Evolutionary conservation across 2,888 invertebrate genomes (phyloP), one percentile per base, ranked within the genome.

Genomic region (Nebria brevicollis): DNA sequence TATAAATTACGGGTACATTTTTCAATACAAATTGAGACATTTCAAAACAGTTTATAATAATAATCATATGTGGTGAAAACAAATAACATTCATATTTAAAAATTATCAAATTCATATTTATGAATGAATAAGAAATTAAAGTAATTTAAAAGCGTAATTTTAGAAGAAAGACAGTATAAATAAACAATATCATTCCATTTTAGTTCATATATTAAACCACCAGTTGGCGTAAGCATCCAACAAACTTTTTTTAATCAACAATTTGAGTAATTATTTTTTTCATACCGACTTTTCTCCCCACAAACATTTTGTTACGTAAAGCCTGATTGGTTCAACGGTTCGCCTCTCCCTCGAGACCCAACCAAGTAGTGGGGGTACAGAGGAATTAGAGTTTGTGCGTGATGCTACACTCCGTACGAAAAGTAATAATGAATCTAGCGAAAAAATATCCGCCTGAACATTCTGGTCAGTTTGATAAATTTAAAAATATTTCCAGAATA

Each of bases 211-310:
- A 73, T 20, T 81, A 76, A 4, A 3, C 77, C 81, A 43, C 81
- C 72, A 81, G 81, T 81, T 81, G 72, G 75, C 81, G 77, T 42
- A 72, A 81, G 81, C 73, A 7, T 13, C 66, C 77, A 77, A 65
- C 75, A 80, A 80, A 79, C 75, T 75, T 80, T 75, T 80, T 80
- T 80, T 80, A 80, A 80, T 80, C 80, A 80, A 80, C 80, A 75
- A 80, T 75, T 80, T 80, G 54, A 43, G 80, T 80, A 80, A 80
- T 80, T 80, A 75, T 80, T 80, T 80, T 80, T 80, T 80, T 75
- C 75, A 75, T 80, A 80, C 64, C 66, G 70, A 75, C 75, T 80
- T 79, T 78, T 80, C 75, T 80, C 80, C 80, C 80, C 75, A 80
- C 70, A 80, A 75, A 68, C 75, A 74, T 75, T 75, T 80, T 72